Base-by-base conservation (phyloP, 2,888 invertebrate genomes). In the Neoaliturus tenellus region DNA sequence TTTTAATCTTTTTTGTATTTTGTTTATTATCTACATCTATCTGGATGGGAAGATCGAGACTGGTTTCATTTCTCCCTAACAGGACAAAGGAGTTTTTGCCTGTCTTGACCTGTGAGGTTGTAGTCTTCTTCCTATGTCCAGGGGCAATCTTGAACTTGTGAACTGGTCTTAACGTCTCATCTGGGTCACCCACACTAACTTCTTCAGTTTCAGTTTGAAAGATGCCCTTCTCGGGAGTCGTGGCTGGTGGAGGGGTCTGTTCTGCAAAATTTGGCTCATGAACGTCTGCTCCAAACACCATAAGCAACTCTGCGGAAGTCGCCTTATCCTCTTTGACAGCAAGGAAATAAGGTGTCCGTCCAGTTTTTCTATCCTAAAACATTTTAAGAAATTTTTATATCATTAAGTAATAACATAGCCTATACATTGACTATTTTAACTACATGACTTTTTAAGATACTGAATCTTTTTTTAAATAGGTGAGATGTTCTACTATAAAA, bases 181-280 rank as follows among this genome's bases (percentile, higher is more conserved):
- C 44, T 8, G 44, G 44, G 17, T 44, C 44, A 44, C 17, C 44
- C 6, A 35, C 35, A 6, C 10, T 35, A 4, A 6, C 35, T 35
- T 35, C 12, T 14, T 8, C 3, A 14, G 6, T 14, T 17, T 28
- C 14, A 14, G 62, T 28, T 1, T 23, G 55, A 44, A 17, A 17
- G 17, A 44, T 12, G 23, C 20, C 23, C 23, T 51, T 51, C 51
- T 51, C 51, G 23, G 51, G 23, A 10, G 20, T 20, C 20, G n/a
- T 17, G 48, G 8, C 20, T 6, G 12, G 17, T 1, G 6, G n/a
- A 31, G 62, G 69, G 4, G 12, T 20, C 35, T 69, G 35, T 23
- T 39, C 69, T 8, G 69, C 69, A 69, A 69, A 69, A 39, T 69
- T 69, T 69, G 69, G 69, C 14, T 39, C 69, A 39, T 39, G 35